phyloP scores from a whole-genome alignment of 2,888 invertebrate genomes.

The Eugnorisma glareosa region DNA sequence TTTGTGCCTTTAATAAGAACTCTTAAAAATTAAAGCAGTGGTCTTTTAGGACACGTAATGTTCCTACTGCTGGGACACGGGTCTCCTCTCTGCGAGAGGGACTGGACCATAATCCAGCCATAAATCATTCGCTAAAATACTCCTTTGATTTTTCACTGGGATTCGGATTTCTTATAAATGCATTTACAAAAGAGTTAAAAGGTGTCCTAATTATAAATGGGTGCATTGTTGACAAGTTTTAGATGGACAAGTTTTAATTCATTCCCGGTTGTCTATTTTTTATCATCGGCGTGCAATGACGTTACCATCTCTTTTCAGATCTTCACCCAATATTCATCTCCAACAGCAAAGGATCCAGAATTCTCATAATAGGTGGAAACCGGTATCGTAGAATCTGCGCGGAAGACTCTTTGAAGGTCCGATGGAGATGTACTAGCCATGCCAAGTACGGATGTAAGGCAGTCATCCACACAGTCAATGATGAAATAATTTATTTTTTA shows the following conservation, averaged over 20 bases:
- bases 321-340: constrained; percentile 53
- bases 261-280: background rate
- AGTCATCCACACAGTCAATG: constrained; percentile 67
- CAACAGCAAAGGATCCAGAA: constrained; percentile 66
- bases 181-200: too few relatives aligned
- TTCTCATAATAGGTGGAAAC: constrained; percentile 67
- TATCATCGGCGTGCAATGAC: background rate
- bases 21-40: background rate
- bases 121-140: background rate
- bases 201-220: too few relatives aligned
- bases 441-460: constrained; percentile 70
- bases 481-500: constrained; percentile 69
- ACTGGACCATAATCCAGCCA: background rate
- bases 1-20: background rate
- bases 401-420: constrained; percentile 52
- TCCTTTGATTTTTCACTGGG: background rate
- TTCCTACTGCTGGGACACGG: background rate
- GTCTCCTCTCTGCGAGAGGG: background rate
- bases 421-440: constrained; percentile 76
- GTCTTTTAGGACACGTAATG: background rate
- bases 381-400: constrained; percentile 68
- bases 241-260: background rate
- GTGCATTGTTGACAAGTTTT: background rate
- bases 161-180: too few relatives aligned
- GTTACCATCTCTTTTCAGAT: constrained; percentile 47